Evolutionary conservation across 2,113 vertebrate species (phyloP), one percentile per base, ranked within the genome.

Genomic region (Syrrhaptes paradoxus): DNA sequence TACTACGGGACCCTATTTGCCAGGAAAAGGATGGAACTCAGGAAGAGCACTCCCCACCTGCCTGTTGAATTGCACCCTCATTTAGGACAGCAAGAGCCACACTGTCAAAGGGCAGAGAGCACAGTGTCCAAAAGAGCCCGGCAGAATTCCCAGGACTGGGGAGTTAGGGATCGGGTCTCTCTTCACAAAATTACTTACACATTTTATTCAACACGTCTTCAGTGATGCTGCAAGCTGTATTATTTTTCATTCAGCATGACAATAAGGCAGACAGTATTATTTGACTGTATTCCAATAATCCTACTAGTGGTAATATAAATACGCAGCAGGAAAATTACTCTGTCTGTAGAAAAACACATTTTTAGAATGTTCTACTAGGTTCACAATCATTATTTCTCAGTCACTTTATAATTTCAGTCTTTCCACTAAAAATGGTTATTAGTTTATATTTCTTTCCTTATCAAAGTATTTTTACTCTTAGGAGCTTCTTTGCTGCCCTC

Each of bases 401-500:
- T 65, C 46, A 61, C 34, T 65, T 94, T 79, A 38, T 59, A 91
- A 85, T 70, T 85, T 81, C 38, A 95, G 10, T 58, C 31, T 59
- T 94, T 89, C 70, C 43, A 49, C 32, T 45, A n/a, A 74, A 61
- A 91, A 36, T 58, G 48, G 9, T 31, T 84, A 43, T 79, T 88
- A 75, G 28, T 55, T 96, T 87, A 4, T 66, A 84, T 87, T 85
- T 73, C 43, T 79, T 72, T 89, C 46, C 62, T 84, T 79, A 57
- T 36, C 89, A 55, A 79, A 59, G 22, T 17, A 52, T 6, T 85
- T 81, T 41, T 65, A 66, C 46, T 92, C 67, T 75, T 81, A 62
- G 38, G 72, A 98, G 93, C 76, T 96, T 97, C 94, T 98, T 81
- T 98, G 95, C 96, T 97, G 98, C 98, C 98, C 97, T 97, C 98